Base-by-base conservation (phyloP, 1,140 invertebrate genomes). In the Globodera rostochiensis region DNA sequence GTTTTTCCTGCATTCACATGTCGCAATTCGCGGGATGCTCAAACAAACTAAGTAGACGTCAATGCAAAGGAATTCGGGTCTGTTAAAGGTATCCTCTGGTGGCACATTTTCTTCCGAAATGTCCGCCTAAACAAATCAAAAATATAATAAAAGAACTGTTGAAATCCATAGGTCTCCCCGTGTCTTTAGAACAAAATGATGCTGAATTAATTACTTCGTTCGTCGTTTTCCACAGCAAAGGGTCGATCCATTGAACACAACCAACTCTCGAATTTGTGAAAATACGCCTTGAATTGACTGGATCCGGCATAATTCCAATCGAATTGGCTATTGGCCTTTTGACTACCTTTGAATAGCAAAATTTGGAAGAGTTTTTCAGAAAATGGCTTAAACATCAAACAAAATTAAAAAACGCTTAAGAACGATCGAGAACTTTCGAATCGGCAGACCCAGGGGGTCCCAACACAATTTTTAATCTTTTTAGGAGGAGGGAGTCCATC, bases 181-280 rank as follows among this genome's bases (percentile, higher is more conserved):
- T 36, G 36, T 36, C 36, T 36, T 36, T 36, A 36, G 36, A 36
- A 36, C 3, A 36, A 36, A 36, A 36, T 36, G 36, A 15, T 53
- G 49, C 8, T 8, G 0, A 73, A 6, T 21, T 47, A 84, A 66
- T 69, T 46, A 85, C 84, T 57, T 76, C 57, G 45, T 69, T 9
- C 50, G 83, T 50, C 47, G 84, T 85, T 75, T 75, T 49, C 84
- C 84, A 85, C 46, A 73, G 77, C 13, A 74, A 47, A n/a, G 84
- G 84, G 71, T 85, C 84, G 64, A 85, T 78, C 84, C 84, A 85
- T 76, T 85, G 84, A 66, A 85, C 46, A 64, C 78, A 69, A 2
- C 84, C 84, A 74, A 82, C 25, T 9, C 77, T 79, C 7, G 73
- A 74, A 66, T 82, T 85, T n/a, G 84, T 50, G 47, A 85, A 67